These are phyloP conservation scores for Meloidogyne exigua DNA, from an alignment of 1,140 invertebrate genomes.

Conservation along the genomic window DNA sequence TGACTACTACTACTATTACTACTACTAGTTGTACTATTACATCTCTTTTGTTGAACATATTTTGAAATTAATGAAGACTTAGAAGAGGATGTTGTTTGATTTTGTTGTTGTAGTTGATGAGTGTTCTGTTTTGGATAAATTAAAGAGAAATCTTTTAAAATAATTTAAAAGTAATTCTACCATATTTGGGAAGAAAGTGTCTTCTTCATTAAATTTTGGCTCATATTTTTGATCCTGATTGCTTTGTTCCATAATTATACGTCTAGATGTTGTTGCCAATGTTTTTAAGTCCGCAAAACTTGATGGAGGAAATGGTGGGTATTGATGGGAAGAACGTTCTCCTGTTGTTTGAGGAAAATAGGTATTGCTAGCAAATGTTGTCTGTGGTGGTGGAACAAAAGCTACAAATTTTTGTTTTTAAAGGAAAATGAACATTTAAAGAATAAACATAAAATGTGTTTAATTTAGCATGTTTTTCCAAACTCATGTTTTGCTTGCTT, in stretches of 20 bases:
- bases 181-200: no score
- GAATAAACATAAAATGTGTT: not conserved
- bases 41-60: not conserved
- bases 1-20: not conserved
- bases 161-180: no score
- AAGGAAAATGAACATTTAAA: not conserved
- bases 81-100: not conserved
- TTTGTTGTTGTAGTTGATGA: conserved; percentile 6
- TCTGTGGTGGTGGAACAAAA: not conserved
- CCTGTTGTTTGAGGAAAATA: not conserved
- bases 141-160: no score
- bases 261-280: not conserved
- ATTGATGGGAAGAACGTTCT: not conserved
- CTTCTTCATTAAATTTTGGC: not conserved
- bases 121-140: no score
- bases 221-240: not conserved
- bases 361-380: not conserved
- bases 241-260: not conserved
- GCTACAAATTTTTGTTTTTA: not conserved
- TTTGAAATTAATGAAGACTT: not conserved
- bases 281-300: not conserved
- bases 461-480: not conserved
- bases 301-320: not conserved
- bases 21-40: not conserved
- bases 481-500: no score